A percentile compares a stretch with the other conserved stretches of the same genome.
Conservation (phyloP, 2,888 invertebrate genomes). For the Lepidocyrtinus sp. region DNA sequence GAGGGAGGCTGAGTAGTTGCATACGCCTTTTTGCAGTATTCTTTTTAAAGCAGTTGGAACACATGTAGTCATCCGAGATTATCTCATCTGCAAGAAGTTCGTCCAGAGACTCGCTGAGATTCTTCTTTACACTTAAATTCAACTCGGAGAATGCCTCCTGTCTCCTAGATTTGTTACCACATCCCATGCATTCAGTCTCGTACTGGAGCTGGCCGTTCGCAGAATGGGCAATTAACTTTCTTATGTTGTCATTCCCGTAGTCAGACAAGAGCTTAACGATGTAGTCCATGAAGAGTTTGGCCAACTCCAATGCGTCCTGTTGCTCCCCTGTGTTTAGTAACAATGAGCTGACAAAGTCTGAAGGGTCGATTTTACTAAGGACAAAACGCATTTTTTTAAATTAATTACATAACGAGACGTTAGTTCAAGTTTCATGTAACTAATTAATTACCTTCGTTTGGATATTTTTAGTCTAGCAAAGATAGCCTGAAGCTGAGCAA, state of each 20-base stretch:
- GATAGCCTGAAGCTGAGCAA: slow-evolving; percentile 77
- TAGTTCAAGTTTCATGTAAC: background rate
- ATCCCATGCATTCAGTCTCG: slow-evolving; percentile 63
- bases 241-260: slow-evolving; percentile 52
- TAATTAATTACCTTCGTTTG: slow-evolving; percentile 72
- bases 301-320: slow-evolving; percentile 80
- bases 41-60: slow-evolving; percentile 76
- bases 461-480: slow-evolving; percentile 78
- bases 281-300: slow-evolving; percentile 75
- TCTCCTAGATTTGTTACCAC: slow-evolving; percentile 53
- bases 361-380: slow-evolving; percentile 75
- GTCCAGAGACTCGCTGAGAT: slow-evolving; percentile 75
- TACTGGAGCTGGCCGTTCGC: slow-evolving; percentile 63
- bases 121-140: slow-evolving; percentile 76
- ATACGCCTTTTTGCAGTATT: slow-evolving; percentile 77
- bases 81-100: slow-evolving; percentile 77
- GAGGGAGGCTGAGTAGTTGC: slow-evolving; percentile 75
- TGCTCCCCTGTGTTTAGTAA: slow-evolving; percentile 77
- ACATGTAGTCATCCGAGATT: slow-evolving; percentile 77
- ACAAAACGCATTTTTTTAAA: background rate
- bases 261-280: slow-evolving; percentile 53
- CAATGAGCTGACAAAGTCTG: slow-evolving; percentile 76
- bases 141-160: slow-evolving; percentile 76
- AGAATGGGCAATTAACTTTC: slow-evolving; percentile 51
- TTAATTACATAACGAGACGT: background rate